Evolutionary conservation across 1,140 invertebrate species (phyloP).

Genomic region (Tetramorium alpestre): DNA sequence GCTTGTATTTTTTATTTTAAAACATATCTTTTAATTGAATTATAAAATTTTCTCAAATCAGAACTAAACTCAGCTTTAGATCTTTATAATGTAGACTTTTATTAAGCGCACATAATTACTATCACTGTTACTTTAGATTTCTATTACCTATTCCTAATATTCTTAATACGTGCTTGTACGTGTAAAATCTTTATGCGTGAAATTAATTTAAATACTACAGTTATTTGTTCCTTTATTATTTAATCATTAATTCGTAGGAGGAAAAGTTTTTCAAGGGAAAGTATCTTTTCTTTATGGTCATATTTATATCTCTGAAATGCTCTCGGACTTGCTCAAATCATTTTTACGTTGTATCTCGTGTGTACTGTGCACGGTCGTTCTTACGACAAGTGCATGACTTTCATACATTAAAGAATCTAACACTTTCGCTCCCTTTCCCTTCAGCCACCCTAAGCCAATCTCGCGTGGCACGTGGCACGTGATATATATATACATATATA

Average conservation of each 20-base stretch:
- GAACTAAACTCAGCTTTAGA: neutral
- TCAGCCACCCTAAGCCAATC: constrained; percentile 81
- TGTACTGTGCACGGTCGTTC: constrained; percentile 4
- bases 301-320: constrained; percentile 17
- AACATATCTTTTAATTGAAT: neutral
- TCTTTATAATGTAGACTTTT: neutral
- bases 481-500: constrained; percentile 69
- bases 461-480: constrained; percentile 82
- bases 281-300: neutral
- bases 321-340: constrained; percentile 42
- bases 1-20: neutral
- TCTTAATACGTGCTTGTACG: neutral
- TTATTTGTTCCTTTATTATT: neutral
- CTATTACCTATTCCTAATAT: neutral
- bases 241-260: neutral
- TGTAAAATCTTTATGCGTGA: no score
- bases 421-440: constrained; percentile 65
- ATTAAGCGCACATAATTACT: neutral
- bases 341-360: constrained; percentile 25
- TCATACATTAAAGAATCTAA: constrained; percentile 36
- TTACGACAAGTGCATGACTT: constrained; percentile 24
- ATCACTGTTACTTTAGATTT: neutral
- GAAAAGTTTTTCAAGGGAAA: neutral
- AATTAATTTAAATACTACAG: constrained; percentile 15
- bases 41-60: neutral